Evolutionary conservation across 2,888 invertebrate species (phyloP).

Genomic region (Aleiodes leptofemur): DNA sequence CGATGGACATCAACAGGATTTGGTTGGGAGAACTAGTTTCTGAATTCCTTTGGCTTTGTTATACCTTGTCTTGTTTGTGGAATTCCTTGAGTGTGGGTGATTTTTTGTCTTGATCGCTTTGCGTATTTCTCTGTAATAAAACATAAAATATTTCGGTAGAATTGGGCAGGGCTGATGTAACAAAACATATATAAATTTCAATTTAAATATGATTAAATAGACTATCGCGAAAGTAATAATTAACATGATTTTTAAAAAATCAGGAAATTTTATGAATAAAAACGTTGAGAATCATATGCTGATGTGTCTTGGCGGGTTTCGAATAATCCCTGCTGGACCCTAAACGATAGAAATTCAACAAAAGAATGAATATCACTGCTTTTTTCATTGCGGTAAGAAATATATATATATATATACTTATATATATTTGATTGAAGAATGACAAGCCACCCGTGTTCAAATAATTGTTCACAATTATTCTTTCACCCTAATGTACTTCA

Average conservation of each 20-base stretch:
- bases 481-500: slow-evolving; percentile 13
- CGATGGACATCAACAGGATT: background rate
- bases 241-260: slow-evolving; percentile 2
- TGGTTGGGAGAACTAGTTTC: slow-evolving; percentile 19
- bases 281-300: slow-evolving; percentile 3
- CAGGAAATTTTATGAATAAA: background rate
- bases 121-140: background rate
- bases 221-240: slow-evolving; percentile 29
- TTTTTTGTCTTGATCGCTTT: background rate
- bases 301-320: slow-evolving; percentile 16
- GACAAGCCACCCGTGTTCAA: slow-evolving; percentile 45
- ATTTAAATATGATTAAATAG: slow-evolving; percentile 19
- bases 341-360: slow-evolving; percentile 1
- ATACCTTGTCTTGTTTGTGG: background rate
- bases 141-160: background rate
- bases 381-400: background rate
- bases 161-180: background rate
- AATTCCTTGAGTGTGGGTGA: slow-evolving; percentile 5
- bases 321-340: background rate
- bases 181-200: background rate
- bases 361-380: background rate
- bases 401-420: slow-evolving; percentile 10
- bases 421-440: background rate
- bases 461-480: slow-evolving; percentile 22
- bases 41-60: background rate